Conservation (phyloP, 2,113 vertebrate genomes). For the Strix uralensis region DNA sequence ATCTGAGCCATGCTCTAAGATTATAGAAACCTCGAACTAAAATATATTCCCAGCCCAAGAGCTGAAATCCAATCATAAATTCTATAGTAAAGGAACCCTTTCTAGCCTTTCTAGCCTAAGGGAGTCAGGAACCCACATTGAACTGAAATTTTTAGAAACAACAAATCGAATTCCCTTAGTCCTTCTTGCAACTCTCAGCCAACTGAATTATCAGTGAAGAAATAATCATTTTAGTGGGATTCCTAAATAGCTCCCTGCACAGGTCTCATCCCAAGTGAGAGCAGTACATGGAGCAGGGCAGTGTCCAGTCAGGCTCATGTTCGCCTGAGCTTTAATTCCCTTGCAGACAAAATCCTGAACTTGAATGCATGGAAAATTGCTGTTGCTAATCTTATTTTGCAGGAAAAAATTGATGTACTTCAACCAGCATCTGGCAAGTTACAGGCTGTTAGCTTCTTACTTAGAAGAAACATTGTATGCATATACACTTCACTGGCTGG, state of each 20-base stretch:
- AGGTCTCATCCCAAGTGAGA: not conserved
- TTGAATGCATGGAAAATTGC: conserved; percentile 52
- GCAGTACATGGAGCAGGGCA: not conserved
- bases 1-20: not conserved
- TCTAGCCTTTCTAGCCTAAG: not conserved
- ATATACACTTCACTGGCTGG: not conserved
- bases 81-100: not conserved
- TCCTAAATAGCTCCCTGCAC: not conserved
- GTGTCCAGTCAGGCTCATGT: not conserved
- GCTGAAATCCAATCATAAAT: not conserved
- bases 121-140: not conserved
- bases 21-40: not conserved
- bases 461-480: not conserved
- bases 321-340: conserved; percentile 22
- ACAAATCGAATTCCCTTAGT: not conserved
- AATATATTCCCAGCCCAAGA: not conserved
- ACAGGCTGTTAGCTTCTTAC: not conserved
- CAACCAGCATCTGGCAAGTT: conserved; percentile 5
- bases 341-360: conserved; percentile 26
- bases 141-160: not conserved
- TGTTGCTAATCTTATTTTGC: conserved; percentile 61
- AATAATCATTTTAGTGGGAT: not conserved
- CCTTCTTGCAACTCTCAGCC: not conserved
- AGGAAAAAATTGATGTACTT: not conserved
- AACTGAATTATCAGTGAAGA: not conserved